Percentiles rank a stretch among this genome's conserved stretches.
phyloP scores from a whole-genome alignment of 92 coral and sea anemone genomes.

The Zoanthus gigantus region DNA sequence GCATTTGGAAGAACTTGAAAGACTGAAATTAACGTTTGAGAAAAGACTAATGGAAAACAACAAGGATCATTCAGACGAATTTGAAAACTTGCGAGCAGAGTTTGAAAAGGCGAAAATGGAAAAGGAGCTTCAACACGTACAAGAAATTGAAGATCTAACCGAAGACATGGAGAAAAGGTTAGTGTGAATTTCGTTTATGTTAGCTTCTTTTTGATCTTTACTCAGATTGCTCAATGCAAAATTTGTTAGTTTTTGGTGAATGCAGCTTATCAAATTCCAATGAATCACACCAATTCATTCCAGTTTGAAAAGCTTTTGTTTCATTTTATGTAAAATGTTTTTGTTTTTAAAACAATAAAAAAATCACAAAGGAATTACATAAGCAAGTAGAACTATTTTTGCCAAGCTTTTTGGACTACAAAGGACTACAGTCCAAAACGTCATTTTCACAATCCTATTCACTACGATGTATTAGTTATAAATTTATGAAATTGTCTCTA shows the following conservation, averaged over 20 bases:
- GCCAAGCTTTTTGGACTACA: too few relatives aligned
- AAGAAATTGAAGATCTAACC: slow-evolving; percentile 82
- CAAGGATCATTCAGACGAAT: slow-evolving; percentile 70
- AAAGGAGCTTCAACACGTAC: slow-evolving; percentile 84
- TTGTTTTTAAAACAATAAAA: background rate
- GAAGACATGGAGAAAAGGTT: slow-evolving; percentile 94
- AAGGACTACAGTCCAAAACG: too few relatives aligned
- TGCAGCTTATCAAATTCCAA: background rate
- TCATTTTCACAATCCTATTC: too few relatives aligned
- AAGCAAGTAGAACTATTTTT: background rate
- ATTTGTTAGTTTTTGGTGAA: background rate
- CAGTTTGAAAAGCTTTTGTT: background rate
- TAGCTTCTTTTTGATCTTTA: background rate
- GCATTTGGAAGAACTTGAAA: slow-evolving; percentile 77
- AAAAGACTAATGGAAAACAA: slow-evolving; percentile 73
- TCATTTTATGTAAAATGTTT: background rate
- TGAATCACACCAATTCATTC: background rate
- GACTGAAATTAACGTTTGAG: slow-evolving; percentile 72
- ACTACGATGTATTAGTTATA: too few relatives aligned
- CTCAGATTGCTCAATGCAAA: background rate
- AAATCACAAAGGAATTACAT: background rate
- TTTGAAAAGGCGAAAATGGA: slow-evolving; percentile 91
- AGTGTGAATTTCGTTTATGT: background rate
- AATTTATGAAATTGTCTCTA: too few relatives aligned
- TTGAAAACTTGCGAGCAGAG: slow-evolving; percentile 72